Base-by-base conservation (phyloP, 2,797 vertebrate genomes). In the Xyrichtys novacula region DNA sequence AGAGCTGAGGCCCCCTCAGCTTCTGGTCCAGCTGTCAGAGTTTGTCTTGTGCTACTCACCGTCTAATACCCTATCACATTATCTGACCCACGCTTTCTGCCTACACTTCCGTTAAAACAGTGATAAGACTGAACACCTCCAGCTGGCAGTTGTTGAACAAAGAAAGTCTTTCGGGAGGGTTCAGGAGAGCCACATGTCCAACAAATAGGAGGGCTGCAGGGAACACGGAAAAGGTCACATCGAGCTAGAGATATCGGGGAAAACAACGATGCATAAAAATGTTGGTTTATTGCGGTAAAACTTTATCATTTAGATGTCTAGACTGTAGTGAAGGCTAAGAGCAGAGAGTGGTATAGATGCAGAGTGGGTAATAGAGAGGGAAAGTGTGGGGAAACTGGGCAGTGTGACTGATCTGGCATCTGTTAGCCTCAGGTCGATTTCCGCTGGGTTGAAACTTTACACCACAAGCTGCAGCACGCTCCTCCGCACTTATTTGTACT, bases 341-440 rank as follows among this genome's bases (percentile, higher is more conserved):
- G 52, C 31, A 43, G 39, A 53, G 48, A 16, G 28, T n/a, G n/a
- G n/a, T n/a, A n/a, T n/a, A n/a, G 12, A 46, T 32, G 63, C 9
- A 48, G 64, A 65, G 50, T 32, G 68, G 65, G 42, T 73, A 53
- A 80, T n/a, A 64, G 81, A 81, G 70, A 67, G 78, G 67, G 68
- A 70, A 66, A 62, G 65, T 70, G 56, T 58, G 69, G 65, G 68
- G 80, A 81, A 81, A 74, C 39, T 85, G 61, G 85, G 76, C 80
- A 75, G 84, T 88, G 90, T 93, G 93, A 94, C 91, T 90, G 91
- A 94, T 93, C 91, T 79, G 89, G 91, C 94, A 95, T 94, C 93
- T 95, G 93, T 91, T 92, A 71, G 85, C 89, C 86, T 86, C 88
- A 88, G 91, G 89, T 92, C 81, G 38, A 90, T 93, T 93, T 94